Base-by-base conservation (phyloP, 2,797 vertebrate genomes). In the Bradypodion pumilum region DNA sequence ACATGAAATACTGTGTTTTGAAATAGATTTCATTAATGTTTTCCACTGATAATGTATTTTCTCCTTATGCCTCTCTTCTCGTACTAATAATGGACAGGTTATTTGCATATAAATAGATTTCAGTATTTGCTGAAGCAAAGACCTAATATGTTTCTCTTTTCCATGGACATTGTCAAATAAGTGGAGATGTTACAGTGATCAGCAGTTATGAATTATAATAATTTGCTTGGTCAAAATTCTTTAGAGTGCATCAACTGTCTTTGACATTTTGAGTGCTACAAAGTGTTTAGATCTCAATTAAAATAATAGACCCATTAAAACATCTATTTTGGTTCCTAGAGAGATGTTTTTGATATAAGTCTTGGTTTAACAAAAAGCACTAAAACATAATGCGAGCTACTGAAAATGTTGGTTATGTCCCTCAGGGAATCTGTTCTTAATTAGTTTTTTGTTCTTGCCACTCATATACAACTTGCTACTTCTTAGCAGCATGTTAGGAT, bases 51-150 rank as follows among this genome's bases (percentile, higher is more conserved):
- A 97, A 97, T 97, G 97, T 97, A 96, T 97, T 97, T 93, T 95
- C 91, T 89, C 92, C 95, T 94, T 97, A 95, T 95, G 93, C 92
- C 92, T 95, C 94, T 96, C 89, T 94, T 95, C 95, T 96, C 94
- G 93, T 94, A 93, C 91, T 96, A 97, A 94, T 97, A 97, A 97
- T 94, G 91, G 95, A 94, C 95, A 95, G 85, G 93, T 94, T 96
- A 98, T 98, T 98, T 98, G 97, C 97, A 98, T 98, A 97, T 97
- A 98, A 98, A 98, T 98, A 97, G 97, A 97, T 97, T 96, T 96
- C 93, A 93, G 91, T 97, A 92, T 97, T 97, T 97, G 96, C 94
- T 94, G 94, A 96, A 94, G 91, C 89, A 92, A 76, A 93, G 78
- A 90, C 83, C 83, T 94, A 93, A 92, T 94, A 86, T 70, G 1